A percentile compares a stretch with the other conserved stretches of the same genome.
These are phyloP conservation scores for Podilymbus podiceps DNA, from an alignment of 2,113 vertebrate species.

Conservation along the genomic window DNA sequence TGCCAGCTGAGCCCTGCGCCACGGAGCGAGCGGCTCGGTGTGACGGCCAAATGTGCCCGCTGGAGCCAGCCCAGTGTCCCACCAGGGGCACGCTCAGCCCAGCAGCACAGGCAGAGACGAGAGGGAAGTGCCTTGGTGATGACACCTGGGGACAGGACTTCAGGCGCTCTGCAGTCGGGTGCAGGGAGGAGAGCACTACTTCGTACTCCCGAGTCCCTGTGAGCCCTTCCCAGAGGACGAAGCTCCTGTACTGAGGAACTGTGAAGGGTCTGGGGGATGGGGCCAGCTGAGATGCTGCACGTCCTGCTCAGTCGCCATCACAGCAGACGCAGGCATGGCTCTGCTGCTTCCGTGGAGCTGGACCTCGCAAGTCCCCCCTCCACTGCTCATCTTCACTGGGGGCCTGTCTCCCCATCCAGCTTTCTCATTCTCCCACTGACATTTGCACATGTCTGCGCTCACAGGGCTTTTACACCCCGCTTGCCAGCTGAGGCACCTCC, in stretches of 20 bases:
- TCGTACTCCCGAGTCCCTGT: not conserved
- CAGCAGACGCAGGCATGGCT: accelerated
- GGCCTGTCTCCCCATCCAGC: not conserved
- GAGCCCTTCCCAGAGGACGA: not conserved
- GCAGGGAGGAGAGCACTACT: accelerated
- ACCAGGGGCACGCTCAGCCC: accelerated
- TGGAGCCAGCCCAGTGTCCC: not conserved
- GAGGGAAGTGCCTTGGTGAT: not conserved
- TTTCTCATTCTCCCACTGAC: not conserved
- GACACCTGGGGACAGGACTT: not conserved
- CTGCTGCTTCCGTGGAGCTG: accelerated
- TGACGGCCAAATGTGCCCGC: accelerated
- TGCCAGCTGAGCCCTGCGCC: not conserved
- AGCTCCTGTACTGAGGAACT: not conserved
- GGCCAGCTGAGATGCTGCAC: accelerated
- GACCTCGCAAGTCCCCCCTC: not conserved
- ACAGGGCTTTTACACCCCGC: not conserved
- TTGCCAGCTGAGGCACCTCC: not conserved
- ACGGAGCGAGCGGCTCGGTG: accelerated
- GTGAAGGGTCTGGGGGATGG: accelerated
- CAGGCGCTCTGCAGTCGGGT: accelerated
- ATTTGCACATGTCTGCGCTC: accelerated
- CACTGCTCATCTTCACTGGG: accelerated
- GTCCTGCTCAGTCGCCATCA: accelerated
- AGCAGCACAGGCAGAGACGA: accelerated